phyloP scores from a whole-genome alignment of 2,113 vertebrate species.

The Phalacrocorax carbo region DNA sequence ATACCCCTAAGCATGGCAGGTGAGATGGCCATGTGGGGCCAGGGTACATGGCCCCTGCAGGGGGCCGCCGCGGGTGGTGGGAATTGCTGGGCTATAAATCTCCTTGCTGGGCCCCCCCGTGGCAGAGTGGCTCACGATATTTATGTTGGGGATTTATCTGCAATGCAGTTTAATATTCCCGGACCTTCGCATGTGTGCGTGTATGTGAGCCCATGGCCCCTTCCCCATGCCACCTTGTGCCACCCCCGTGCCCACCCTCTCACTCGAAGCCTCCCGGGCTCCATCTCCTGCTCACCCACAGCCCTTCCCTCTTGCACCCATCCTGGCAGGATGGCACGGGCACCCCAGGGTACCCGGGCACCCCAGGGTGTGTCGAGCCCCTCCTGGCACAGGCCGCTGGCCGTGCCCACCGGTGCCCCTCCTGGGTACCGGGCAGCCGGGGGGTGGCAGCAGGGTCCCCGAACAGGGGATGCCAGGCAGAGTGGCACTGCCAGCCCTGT shows the following conservation, averaged over 20 bases:
- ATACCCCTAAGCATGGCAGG: neutral
- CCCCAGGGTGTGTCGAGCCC: fast-evolving
- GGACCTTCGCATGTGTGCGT: neutral
- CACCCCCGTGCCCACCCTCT: neutral
- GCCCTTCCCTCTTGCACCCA: neutral
- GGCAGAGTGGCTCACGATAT: slow-evolving; percentile 53
- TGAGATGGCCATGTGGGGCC: fast-evolving
- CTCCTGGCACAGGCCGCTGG: neutral
- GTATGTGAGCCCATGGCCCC: neutral
- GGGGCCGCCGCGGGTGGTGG: neutral
- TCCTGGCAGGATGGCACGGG: neutral
- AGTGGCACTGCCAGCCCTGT: neutral
- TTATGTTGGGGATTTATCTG: slow-evolving; percentile 74
- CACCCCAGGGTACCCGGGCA: neutral
- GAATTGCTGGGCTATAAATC: slow-evolving; percentile 64
- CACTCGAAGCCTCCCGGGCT: neutral
- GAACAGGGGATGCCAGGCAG: neutral
- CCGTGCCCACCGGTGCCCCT: neutral
- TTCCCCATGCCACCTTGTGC: neutral
- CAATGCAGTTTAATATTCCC: slow-evolving; percentile 73
- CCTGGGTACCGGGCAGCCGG: neutral
- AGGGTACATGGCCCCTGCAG: fast-evolving
- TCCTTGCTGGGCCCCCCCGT: slow-evolving; percentile 44
- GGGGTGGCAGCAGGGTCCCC: neutral
- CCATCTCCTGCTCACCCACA: neutral